Conservation (phyloP, 2,797 vertebrate species). For the Salmo trutta region DNA sequence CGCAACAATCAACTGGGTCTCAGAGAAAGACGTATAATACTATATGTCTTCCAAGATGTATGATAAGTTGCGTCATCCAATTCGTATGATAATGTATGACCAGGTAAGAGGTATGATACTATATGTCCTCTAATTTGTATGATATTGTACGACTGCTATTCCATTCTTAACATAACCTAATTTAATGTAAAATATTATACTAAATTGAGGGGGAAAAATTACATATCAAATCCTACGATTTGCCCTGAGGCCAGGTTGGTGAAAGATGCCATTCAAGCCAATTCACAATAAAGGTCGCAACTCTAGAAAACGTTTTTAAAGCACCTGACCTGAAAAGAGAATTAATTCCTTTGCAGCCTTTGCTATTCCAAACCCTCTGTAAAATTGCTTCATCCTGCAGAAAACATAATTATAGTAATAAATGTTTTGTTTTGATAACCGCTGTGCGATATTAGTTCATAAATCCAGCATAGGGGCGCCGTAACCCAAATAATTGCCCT, state of each 20-base stretch:
- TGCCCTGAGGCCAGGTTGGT: neutral
- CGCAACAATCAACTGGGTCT: neutral
- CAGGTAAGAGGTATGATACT: too few species aligned
- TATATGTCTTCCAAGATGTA: too few species aligned
- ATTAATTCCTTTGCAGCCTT: neutral
- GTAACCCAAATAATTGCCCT: neutral
- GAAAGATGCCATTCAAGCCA: neutral
- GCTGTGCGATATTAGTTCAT: neutral
- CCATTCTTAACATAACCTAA: too few species aligned
- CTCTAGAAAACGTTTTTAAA: neutral
- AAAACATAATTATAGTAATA: neutral
- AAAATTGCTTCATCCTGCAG: neutral
- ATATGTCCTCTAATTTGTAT: too few species aligned
- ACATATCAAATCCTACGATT: neutral
- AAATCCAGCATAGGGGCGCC: neutral
- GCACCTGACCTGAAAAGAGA: neutral
- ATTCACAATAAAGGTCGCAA: neutral
- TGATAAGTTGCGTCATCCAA: too few species aligned
- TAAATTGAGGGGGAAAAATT: neutral
- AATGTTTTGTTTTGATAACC: neutral
- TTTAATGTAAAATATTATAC: too few species aligned
- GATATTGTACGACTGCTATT: too few species aligned
- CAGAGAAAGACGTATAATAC: constrained; percentile 1
- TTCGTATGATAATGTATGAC: too few species aligned
- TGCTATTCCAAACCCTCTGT: neutral